Evolutionary conservation across 2,888 invertebrate species (phyloP).

Genomic region (Dendrolimus pini): DNA sequence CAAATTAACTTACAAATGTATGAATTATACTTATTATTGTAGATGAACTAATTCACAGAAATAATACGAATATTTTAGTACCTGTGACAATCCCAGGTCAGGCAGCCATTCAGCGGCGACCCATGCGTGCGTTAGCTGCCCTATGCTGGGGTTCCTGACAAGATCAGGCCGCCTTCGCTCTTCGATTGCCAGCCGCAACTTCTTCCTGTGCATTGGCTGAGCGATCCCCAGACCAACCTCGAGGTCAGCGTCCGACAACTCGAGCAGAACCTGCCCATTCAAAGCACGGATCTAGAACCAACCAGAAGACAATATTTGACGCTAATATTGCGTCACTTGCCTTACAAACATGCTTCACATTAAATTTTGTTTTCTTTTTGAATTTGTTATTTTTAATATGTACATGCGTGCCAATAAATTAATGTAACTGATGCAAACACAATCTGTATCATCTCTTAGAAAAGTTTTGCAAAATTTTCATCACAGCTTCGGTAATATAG

Average conservation of each 20-base stretch:
- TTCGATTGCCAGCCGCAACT: constrained; percentile 94
- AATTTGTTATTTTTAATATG: background rate
- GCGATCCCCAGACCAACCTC: constrained; percentile 93
- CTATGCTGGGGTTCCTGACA: constrained; percentile 91
- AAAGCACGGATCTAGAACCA: constrained; percentile 82
- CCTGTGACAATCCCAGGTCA: constrained; percentile 91
- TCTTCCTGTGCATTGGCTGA: constrained; percentile 95
- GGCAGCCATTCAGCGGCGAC: constrained; percentile 95
- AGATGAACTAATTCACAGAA: too few species aligned
- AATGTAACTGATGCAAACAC: background rate
- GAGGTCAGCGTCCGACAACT: constrained; percentile 92
- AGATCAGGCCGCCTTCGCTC: constrained; percentile 92
- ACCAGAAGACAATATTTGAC: constrained; percentile 77
- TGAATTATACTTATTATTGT: too few species aligned
- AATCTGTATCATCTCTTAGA: background rate
- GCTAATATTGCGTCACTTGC: constrained; percentile 64
- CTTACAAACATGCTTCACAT: constrained; percentile 18
- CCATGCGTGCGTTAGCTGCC: constrained; percentile 94
- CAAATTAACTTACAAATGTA: too few species aligned
- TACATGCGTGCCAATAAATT: too few species aligned
- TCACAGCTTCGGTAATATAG: too few species aligned
- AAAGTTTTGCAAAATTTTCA: background rate
- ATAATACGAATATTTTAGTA: constrained; percentile 22
- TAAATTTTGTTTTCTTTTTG: background rate
- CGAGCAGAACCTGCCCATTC: constrained; percentile 89